phyloP scores from a whole-genome alignment of 2,113 vertebrate genomes.

The Arizona elegans region DNA sequence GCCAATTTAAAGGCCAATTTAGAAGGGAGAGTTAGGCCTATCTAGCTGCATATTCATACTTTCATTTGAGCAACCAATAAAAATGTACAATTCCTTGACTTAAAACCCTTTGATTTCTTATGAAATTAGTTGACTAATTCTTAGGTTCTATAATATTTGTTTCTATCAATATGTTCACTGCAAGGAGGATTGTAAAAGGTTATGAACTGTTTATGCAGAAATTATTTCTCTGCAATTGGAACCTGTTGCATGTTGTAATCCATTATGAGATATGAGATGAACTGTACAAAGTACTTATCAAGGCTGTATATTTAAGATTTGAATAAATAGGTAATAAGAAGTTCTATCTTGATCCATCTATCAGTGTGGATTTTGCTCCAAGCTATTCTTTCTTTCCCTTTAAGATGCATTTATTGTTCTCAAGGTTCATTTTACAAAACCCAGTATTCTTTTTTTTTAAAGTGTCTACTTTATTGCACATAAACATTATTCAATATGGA shows the following conservation, averaged over 20 bases:
- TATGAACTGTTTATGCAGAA: not conserved
- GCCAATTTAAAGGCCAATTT: too few species aligned
- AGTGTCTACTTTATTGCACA: not conserved
- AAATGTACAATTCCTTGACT: not conserved
- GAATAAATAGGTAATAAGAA: not conserved
- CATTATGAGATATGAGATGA: not conserved
- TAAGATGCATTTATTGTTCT: not conserved
- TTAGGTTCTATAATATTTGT: not conserved
- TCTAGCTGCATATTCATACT: not conserved
- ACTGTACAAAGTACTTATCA: not conserved
- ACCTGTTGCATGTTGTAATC: not conserved
- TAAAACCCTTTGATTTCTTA: not conserved
- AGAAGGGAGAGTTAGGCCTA: too few species aligned
- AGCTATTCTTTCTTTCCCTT: not conserved
- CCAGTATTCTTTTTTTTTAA: not conserved
- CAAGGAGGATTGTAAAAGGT: slow-evolving; percentile 15
- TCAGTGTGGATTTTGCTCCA: not conserved
- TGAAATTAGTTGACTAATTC: slow-evolving; percentile 5
- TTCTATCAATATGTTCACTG: not conserved
- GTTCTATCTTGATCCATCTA: not conserved
- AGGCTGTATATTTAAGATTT: not conserved
- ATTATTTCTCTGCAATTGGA: not conserved
- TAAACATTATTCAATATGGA: not conserved
- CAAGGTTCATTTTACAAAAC: not conserved
- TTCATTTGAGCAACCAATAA: not conserved